Percentiles rank a stretch among this genome's conserved stretches.
Conservation (phyloP, 2,888 invertebrate species). For the Bombylius major region DNA sequence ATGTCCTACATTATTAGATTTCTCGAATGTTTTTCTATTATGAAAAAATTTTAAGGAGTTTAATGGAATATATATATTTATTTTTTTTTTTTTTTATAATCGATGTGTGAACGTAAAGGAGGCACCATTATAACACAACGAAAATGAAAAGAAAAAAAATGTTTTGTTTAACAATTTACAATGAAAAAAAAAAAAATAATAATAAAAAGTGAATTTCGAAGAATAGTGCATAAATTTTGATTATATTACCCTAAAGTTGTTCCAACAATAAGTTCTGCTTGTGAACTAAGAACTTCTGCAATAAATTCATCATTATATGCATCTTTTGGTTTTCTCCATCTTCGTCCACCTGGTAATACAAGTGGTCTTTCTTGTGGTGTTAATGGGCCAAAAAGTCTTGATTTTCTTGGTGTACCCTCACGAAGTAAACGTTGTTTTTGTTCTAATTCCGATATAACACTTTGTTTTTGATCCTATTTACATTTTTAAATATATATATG, state of each 20-base stretch:
- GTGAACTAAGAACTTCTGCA: slow-evolving; percentile 69
- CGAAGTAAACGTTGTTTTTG: slow-evolving; percentile 38
- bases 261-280: slow-evolving; percentile 75
- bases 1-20: slow-evolving; percentile 31
- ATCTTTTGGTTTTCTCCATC: slow-evolving; percentile 71
- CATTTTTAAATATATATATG: background rate
- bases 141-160: too few relatives aligned
- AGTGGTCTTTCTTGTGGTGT: slow-evolving; percentile 57
- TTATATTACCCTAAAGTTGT: slow-evolving; percentile 68
- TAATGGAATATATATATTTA: too few relatives aligned
- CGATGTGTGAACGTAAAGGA: too few relatives aligned
- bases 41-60: background rate
- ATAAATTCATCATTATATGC: slow-evolving; percentile 84
- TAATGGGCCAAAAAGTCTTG: slow-evolving; percentile 43
- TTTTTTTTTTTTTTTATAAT: too few relatives aligned
- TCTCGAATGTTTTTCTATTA: slow-evolving; percentile 29
- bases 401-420: slow-evolving; percentile 39
- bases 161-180: too few relatives aligned
- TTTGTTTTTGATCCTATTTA: slow-evolving; percentile 19
- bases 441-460: slow-evolving; percentile 39
- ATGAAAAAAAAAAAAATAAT: too few relatives aligned
- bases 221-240: too few relatives aligned
- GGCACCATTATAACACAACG: too few relatives aligned
- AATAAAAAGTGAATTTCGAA: too few relatives aligned
- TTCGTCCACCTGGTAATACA: slow-evolving; percentile 62